phyloP scores from a whole-genome alignment of 2,113 vertebrate genomes.

The Rhinogobius similis region DNA sequence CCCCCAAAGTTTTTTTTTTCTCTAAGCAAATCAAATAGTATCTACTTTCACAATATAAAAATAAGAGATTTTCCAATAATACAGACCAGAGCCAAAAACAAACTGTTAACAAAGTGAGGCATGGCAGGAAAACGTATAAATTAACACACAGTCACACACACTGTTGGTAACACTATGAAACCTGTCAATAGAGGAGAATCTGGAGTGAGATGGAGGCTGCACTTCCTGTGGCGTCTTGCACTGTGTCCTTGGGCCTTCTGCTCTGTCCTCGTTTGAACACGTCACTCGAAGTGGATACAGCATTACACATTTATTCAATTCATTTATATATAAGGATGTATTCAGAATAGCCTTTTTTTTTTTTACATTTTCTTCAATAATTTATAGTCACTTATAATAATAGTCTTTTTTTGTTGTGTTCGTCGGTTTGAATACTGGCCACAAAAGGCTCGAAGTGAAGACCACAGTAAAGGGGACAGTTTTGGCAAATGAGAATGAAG shows the following conservation, averaged over 20 bases:
- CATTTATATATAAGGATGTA: slow-evolving; percentile 73
- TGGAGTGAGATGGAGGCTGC: slow-evolving; percentile 55
- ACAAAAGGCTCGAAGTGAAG: slow-evolving; percentile 78
- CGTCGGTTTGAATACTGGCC: slow-evolving; percentile 61
- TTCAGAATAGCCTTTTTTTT: slow-evolving; percentile 60
- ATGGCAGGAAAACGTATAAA: slow-evolving; percentile 47
- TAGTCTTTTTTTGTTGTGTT: slow-evolving; percentile 34
- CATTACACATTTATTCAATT: slow-evolving; percentile 78
- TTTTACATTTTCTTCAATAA: slow-evolving; percentile 60
- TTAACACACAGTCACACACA: slow-evolving; percentile 36
- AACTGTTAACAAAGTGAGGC: slow-evolving; percentile 54
- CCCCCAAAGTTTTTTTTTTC: slow-evolving; percentile 51
- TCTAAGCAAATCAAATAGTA: slow-evolving; percentile 58
- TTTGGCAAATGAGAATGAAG: slow-evolving; percentile 82
- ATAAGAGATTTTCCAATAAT: slow-evolving; percentile 65
- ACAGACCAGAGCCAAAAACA: slow-evolving; percentile 57
- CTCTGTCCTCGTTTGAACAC: slow-evolving; percentile 78
- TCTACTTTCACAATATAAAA: slow-evolving; percentile 73
- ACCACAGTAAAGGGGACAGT: slow-evolving; percentile 76
- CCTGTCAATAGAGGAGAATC: slow-evolving; percentile 64
- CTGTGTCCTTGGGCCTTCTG: slow-evolving; percentile 33
- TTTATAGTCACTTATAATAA: slow-evolving; percentile 37
- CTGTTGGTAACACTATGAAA: slow-evolving; percentile 51
- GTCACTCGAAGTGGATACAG: slow-evolving; percentile 86
- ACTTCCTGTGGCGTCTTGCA: slow-evolving; percentile 42